Evolutionary conservation across 2,888 invertebrate genomes (phyloP).

Genomic region (Scaptomyza parva): DNA sequence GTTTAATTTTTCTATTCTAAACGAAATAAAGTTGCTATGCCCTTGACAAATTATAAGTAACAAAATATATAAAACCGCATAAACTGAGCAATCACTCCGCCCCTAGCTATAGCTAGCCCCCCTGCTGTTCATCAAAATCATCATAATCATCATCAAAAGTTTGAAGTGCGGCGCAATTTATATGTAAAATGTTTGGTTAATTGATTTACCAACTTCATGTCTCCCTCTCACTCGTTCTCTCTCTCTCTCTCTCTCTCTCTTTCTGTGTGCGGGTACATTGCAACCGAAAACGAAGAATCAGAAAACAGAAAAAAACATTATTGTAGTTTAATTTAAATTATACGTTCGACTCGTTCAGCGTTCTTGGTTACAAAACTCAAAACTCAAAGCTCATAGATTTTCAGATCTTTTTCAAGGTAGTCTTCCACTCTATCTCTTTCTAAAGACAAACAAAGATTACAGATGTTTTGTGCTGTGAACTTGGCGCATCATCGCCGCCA

Average conservation of each 20-base stretch:
- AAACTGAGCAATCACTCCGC: background rate
- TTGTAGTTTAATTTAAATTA: constrained; percentile 76
- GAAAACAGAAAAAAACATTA: constrained; percentile 36
- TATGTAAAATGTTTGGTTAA: constrained; percentile 72
- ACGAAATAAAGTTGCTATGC: constrained; percentile 11
- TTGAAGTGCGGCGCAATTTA: constrained; percentile 74
- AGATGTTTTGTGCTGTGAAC: constrained; percentile 28
- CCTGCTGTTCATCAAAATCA: constrained; percentile 28
- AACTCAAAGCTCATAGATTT: no score
- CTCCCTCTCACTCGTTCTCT: background rate
- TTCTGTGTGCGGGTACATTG: constrained; percentile 61
- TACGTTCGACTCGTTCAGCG: constrained; percentile 69
- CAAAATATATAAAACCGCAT: constrained; percentile 20
- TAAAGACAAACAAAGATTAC: constrained; percentile 59
- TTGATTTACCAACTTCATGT: constrained; percentile 55
- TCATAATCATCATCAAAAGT: constrained; percentile 45
- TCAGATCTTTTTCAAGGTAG: background rate
- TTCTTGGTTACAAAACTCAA: constrained; percentile 76
- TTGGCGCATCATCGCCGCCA: constrained; percentile 60
- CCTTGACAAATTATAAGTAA: constrained; percentile 38
- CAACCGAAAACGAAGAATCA: constrained; percentile 26
- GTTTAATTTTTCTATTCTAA: background rate
- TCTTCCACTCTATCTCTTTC: no score
- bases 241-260: background rate
- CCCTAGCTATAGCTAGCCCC: no score